A percentile compares a stretch with the other conserved stretches of the same genome.
phyloP scores from a whole-genome alignment of 2,797 vertebrate species.

The Xiphorhynchus erythropygius region DNA sequence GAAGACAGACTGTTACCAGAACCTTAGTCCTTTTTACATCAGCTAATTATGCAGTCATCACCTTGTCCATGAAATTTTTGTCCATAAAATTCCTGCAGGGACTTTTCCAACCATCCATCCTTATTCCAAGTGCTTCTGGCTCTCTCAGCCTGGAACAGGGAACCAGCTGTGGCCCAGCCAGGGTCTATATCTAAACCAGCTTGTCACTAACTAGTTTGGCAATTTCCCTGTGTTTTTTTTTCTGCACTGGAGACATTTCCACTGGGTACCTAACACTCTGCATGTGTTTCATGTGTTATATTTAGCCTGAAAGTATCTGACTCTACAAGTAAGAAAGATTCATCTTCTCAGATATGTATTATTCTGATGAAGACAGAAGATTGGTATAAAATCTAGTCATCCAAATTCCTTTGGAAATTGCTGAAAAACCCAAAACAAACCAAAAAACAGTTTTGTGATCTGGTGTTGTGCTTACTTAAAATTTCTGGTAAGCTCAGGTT shows the following conservation, averaged over 20 bases:
- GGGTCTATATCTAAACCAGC: not conserved
- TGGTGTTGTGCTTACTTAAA: not conserved
- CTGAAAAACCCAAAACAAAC: not conserved
- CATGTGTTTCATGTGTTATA: not conserved
- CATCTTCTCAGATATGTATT: not conserved
- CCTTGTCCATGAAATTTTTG: not conserved
- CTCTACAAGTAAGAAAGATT: not conserved
- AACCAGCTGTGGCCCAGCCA: not conserved
- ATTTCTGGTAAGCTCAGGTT: not conserved
- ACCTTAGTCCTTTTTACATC: not conserved
- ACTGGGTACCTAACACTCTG: not conserved
- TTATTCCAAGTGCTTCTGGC: not conserved
- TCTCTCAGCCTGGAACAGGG: not conserved
- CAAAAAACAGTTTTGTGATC: not conserved
- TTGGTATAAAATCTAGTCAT: not conserved
- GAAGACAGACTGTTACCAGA: not conserved
- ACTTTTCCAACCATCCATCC: not conserved
- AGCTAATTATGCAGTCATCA: not conserved
- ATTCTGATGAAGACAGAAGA: not conserved
- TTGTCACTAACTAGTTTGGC: not conserved
- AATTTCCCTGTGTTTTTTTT: not conserved
- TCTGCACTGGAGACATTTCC: not conserved
- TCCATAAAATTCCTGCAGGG: not conserved
- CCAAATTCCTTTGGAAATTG: not conserved
- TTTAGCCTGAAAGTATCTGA: not conserved